Evolutionary conservation across 2,797 vertebrate species (phyloP), one percentile per base, ranked within the genome.

Genomic region (Parambassis ranga): DNA sequence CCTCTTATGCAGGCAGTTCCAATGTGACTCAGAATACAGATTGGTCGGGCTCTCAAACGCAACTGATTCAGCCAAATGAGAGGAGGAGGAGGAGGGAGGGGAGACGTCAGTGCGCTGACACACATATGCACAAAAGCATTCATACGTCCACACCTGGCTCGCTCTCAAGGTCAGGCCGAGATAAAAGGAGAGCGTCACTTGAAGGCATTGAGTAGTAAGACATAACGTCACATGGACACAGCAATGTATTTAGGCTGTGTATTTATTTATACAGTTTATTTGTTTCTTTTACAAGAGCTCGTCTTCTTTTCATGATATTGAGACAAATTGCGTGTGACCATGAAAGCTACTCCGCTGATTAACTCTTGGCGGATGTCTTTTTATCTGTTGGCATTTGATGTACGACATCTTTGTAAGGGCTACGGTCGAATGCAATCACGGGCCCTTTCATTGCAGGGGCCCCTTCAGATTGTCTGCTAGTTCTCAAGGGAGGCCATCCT

Each of bases 381-480:
- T 91, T 92, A 93, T 93, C 91, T 91, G 84, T 73, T 91, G 88
- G 83, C 72, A 79, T 92, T 92, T 93, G 92, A 94, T 93, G 90
- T 91, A 92, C 81, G 87, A 89, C 87, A 84, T 91, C 89, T 92
- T 91, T 90, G 89, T 89, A 82, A 88, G 83, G 82, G 76, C 72
- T 79, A 68, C 68, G 86, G 90, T 93, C 87, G 88, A 93, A 93
- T 78, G 89, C 91, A 93, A 92, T 92, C 90, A 91, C 88, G 46
- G 88, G 74, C 82, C 80, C 84, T 92, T 92, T 92, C 90, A 90
- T 89, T 84, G 86, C 82, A 51, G 69, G 76, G 70, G 22, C 68
- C 77, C 75, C 63, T 56, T 77, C 72, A 85, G 88, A 93, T 91
- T 91, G 88, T 87, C 80, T 90, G 80, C 80, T 74, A 53, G 74